Evolutionary conservation across 2,113 vertebrate species (phyloP).

Genomic region (Caranx ignobilis): DNA sequence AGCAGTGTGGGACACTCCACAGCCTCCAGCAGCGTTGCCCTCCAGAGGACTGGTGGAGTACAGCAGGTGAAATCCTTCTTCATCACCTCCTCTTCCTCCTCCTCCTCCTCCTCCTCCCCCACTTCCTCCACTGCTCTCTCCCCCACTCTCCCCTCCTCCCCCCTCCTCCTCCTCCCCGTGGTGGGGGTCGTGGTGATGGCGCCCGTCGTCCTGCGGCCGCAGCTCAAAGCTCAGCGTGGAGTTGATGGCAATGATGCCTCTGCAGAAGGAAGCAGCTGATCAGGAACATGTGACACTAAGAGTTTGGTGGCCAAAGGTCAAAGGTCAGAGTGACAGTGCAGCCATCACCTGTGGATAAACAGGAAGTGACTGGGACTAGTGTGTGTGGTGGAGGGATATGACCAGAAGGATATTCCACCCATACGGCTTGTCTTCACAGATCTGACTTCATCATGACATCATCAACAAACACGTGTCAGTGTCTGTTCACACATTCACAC

Average conservation of each 20-base stretch:
- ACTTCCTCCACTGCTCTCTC: background rate
- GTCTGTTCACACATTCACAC: too few relatives aligned
- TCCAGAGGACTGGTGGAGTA: conserved; percentile 61
- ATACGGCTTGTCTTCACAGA: too few relatives aligned
- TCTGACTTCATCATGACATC: too few relatives aligned
- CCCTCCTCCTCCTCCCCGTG: background rate
- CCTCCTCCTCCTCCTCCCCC: conserved; percentile 8
- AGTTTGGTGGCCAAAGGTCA: too few relatives aligned
- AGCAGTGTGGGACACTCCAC: conserved; percentile 75
- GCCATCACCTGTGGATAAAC: too few relatives aligned
- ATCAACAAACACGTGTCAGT: too few relatives aligned
- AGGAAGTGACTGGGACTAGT: too few relatives aligned
- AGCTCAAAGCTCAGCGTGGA: conserved; percentile 85
- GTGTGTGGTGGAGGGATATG: too few relatives aligned
- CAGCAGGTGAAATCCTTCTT: conserved; percentile 59
- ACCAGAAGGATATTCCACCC: too few relatives aligned
- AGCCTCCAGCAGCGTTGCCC: conserved; percentile 46
- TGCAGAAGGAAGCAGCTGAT: conserved; percentile 56
- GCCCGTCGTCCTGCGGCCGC: conserved; percentile 69
- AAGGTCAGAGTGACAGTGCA: too few relatives aligned
- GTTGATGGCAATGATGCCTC: conserved; percentile 87
- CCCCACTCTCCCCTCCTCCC: background rate
- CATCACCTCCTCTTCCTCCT: background rate
- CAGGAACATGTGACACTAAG: too few relatives aligned
- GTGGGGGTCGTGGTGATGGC: background rate